phyloP scores from a whole-genome alignment of 2,888 invertebrate genomes.

The Acanthosoma haemorrhoidale region DNA sequence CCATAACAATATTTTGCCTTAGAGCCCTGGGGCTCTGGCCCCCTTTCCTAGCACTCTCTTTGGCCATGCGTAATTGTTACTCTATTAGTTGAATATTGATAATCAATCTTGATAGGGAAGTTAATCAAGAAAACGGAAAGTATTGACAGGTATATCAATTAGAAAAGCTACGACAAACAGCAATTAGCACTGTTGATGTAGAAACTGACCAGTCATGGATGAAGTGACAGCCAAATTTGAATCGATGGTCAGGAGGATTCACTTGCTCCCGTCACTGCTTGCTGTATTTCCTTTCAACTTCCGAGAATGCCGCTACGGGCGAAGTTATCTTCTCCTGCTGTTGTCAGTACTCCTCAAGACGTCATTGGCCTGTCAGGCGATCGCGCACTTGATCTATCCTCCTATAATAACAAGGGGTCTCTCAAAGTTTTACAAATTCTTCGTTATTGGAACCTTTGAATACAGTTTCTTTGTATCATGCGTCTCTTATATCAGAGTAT shows the following conservation, averaged over 20 bases:
- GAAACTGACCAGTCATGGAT: too few relatives aligned
- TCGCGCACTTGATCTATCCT: neutral
- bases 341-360: neutral
- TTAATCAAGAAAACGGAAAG: too few relatives aligned
- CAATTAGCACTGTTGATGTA: too few relatives aligned
- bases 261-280: neutral
- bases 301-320: neutral
- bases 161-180: too few relatives aligned
- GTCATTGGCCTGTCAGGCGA: neutral
- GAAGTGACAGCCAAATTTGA: neutral
- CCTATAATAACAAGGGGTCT: neutral
- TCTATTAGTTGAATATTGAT: too few relatives aligned
- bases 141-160: too few relatives aligned
- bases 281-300: neutral
- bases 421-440: neutral
- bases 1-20: too few relatives aligned
- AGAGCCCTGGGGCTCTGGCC: too few relatives aligned
- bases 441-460: neutral
- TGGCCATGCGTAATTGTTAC: too few relatives aligned
- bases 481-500: neutral
- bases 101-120: too few relatives aligned
- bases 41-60: too few relatives aligned
- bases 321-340: neutral
- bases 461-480: neutral
- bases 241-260: neutral